phyloP scores from a whole-genome alignment of 2,797 vertebrate species.

The Tadarida brasiliensis region DNA sequence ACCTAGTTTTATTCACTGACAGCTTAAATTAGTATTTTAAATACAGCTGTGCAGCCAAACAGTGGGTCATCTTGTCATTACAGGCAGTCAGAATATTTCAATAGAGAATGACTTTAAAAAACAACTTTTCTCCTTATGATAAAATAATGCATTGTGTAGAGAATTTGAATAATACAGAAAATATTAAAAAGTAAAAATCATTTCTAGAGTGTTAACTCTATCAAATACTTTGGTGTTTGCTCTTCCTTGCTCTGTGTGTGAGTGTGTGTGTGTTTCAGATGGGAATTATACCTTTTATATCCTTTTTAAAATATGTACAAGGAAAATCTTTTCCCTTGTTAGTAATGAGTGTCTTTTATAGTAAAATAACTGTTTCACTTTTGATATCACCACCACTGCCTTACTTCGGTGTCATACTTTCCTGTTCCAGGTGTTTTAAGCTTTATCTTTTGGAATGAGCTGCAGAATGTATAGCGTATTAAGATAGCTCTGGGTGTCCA shows the following conservation, averaged over 20 bases:
- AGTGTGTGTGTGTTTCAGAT: neutral
- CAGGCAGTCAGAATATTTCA: neutral
- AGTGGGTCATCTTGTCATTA: neutral
- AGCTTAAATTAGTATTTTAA: constrained; percentile 58
- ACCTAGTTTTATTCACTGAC: constrained; percentile 45
- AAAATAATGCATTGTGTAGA: constrained; percentile 15
- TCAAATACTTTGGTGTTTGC: neutral
- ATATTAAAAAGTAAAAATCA: neutral
- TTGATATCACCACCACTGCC: neutral
- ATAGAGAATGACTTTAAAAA: constrained; percentile 26
- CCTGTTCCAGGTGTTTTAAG: neutral
- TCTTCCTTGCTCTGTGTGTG: neutral
- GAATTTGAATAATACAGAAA: constrained; percentile 29
- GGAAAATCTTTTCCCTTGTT: neutral
- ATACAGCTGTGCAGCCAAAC: neutral
- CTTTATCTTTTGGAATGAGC: neutral
- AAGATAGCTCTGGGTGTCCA: neutral
- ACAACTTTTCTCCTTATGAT: neutral
- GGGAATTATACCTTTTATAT: neutral
- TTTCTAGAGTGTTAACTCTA: neutral
- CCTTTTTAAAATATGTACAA: neutral
- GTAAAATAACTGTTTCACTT: neutral
- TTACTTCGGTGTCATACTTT: neutral
- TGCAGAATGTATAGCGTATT: no score
- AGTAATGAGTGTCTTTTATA: neutral